These are phyloP conservation scores for human (Homo sapiens) DNA, from an alignment of 2,113 vertebrate species.

Conservation along the genomic window DNA sequence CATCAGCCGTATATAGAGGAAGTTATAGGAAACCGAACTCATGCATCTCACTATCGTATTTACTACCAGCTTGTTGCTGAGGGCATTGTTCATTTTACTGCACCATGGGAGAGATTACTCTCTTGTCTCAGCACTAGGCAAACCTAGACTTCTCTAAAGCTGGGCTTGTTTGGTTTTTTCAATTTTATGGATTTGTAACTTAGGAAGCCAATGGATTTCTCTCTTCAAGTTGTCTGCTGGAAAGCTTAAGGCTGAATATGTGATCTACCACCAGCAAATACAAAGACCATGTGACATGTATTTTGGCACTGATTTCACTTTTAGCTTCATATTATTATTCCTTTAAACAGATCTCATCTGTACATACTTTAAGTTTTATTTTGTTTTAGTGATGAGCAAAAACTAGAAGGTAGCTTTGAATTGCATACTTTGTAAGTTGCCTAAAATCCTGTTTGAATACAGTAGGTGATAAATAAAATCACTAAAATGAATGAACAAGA, in stretches of 20 bases:
- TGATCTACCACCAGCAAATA: neutral
- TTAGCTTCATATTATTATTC: neutral
- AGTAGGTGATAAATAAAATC: neutral
- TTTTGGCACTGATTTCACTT: neutral
- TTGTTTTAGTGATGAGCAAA: neutral
- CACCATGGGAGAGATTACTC: accelerated
- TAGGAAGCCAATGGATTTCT: neutral
- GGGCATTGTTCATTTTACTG: neutral
- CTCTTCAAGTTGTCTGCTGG: neutral
- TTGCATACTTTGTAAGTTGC: neutral
- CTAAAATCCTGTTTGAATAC: neutral
- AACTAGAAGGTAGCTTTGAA: no score
- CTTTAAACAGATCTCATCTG: neutral
- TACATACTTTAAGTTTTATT: neutral
- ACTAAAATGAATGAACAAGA: neutral
- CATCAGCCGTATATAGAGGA: accelerated
- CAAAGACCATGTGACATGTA: neutral
- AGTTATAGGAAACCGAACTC: neutral
- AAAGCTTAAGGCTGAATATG: neutral
- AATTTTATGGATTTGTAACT: neutral
- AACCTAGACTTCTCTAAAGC: neutral
- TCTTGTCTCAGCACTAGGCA: neutral
- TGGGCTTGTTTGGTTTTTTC: neutral
- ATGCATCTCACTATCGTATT: neutral
- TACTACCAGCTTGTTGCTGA: neutral